Percentiles rank a stretch among this genome's conserved stretches.
Conservation (phyloP, 2,888 invertebrate species). For the Lithodes maja region DNA sequence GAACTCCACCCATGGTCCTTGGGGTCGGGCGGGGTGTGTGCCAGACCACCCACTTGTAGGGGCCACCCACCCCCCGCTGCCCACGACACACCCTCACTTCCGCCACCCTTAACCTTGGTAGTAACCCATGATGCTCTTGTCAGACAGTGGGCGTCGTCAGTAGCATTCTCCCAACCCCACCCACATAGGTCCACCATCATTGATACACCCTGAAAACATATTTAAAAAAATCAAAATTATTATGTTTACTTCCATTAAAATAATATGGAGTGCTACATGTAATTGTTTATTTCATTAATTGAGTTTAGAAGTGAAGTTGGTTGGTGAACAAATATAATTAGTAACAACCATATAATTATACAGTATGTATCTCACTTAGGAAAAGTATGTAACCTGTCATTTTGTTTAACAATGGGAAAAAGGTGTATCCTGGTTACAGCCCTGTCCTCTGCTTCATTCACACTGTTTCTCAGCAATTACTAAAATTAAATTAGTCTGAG, state of each 20-base stretch:
- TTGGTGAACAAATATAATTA: no score
- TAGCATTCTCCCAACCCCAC: slow-evolving; percentile 22
- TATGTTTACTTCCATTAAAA: no score
- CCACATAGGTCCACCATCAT: slow-evolving; percentile 51
- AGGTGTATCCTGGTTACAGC: no score
- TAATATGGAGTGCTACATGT: no score
- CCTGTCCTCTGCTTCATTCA: no score
- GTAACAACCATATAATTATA: no score
- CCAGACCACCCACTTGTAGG: slow-evolving; percentile 51
- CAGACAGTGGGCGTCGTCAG: slow-evolving; percentile 35
- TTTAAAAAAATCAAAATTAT: not conserved
- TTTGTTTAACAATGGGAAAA: no score
- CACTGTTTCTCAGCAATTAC: not conserved
- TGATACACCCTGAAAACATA: slow-evolving; percentile 28
- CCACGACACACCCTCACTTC: not conserved
- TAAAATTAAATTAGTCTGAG: slow-evolving; percentile 31
- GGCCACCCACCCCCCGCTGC: slow-evolving; percentile 37
- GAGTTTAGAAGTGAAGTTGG: no score
- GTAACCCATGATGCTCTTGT: slow-evolving; percentile 20
- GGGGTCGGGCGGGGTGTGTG: slow-evolving; percentile 35
- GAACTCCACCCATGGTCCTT: slow-evolving; percentile 43
- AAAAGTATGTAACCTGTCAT: no score
- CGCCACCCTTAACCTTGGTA: not conserved
- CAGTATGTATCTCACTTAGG: no score
- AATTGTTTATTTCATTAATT: no score